Evolutionary conservation across 2,797 vertebrate genomes (phyloP), one percentile per base, ranked within the genome.

Genomic region (Columba guinea): DNA sequence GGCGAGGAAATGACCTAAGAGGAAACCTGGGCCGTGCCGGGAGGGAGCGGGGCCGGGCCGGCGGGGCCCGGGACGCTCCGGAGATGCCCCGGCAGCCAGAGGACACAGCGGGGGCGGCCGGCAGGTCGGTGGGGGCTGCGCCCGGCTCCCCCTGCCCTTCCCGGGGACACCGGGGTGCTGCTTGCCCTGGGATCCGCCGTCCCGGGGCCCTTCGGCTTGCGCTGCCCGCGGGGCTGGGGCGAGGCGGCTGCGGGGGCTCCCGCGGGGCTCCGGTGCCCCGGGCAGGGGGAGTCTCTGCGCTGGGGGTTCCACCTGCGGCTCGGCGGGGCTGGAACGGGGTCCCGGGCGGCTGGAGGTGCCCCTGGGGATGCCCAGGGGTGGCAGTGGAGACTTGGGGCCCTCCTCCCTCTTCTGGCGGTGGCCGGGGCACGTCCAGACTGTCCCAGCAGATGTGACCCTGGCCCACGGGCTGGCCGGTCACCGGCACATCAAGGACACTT

Each of bases 1-100:
- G 96, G 70, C 94, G 83, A 96, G 97, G 97, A 97, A 97, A 96
- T 97, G 97, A 97, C 95, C 97, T 96, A 94, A 95, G 95, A 96
- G 95, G 97, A 97, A 96, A 94, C 94, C 92, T 69, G 87, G 32
- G 78, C 92, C 44, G 69, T 56, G 87, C 75, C 67, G 67, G 65
- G 83, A 80, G 76, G 76, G 41, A 58, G 74, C 52, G 70, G 41
- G 73, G 58, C 58, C 34, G 56, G 44, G 58, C 23, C 49, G 17
- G 69, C 26, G 85, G 81, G 28, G 46, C 30, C 9, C 56, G 34
- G 89, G 85, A 62, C 68, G 90, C 60, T 75, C 30, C 41, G 86
- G 64, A 39, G 53, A 93, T 96, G 93, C 15, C 60, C 78, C 62
- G 65, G 74, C 62, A 44, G 62, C 23, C 65, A 16, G 52, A 81